phyloP scores from a whole-genome alignment of 2,888 invertebrate species.

The Conomelus anceps region DNA sequence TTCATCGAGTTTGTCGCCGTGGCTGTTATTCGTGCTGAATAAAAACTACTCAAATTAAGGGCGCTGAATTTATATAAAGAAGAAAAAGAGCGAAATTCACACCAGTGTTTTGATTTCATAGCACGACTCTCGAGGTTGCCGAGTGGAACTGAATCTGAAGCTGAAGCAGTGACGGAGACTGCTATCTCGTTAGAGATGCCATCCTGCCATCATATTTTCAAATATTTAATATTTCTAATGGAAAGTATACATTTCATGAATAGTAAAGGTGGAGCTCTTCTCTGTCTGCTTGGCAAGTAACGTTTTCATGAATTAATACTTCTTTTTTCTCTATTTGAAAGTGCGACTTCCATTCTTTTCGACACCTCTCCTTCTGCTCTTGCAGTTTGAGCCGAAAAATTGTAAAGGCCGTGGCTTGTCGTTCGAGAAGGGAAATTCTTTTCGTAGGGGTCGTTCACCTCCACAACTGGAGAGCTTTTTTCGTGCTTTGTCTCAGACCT shows the following conservation, averaged over 20 bases:
- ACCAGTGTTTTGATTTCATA: background rate
- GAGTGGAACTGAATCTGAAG: background rate
- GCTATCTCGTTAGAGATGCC: background rate
- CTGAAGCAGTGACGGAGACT: background rate
- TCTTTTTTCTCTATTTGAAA: background rate
- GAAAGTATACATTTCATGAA: background rate
- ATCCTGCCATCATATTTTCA: background rate
- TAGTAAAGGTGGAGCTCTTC: background rate
- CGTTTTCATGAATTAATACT: background rate
- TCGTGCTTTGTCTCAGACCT: background rate
- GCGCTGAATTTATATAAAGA: background rate
- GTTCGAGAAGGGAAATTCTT: background rate
- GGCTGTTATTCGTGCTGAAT: too few species aligned
- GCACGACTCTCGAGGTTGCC: background rate
- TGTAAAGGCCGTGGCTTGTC: background rate
- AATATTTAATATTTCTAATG: background rate
- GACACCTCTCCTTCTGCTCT: background rate
- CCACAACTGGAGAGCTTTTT: background rate
- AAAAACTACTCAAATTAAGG: background rate
- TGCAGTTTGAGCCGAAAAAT: background rate
- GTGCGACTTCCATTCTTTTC: background rate
- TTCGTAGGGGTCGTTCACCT: background rate
- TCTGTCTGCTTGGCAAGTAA: background rate
- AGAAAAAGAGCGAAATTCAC: background rate
- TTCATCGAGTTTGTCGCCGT: background rate